phyloP scores from a whole-genome alignment of 2,113 vertebrate species.

The Ondatra zibethicus region DNA sequence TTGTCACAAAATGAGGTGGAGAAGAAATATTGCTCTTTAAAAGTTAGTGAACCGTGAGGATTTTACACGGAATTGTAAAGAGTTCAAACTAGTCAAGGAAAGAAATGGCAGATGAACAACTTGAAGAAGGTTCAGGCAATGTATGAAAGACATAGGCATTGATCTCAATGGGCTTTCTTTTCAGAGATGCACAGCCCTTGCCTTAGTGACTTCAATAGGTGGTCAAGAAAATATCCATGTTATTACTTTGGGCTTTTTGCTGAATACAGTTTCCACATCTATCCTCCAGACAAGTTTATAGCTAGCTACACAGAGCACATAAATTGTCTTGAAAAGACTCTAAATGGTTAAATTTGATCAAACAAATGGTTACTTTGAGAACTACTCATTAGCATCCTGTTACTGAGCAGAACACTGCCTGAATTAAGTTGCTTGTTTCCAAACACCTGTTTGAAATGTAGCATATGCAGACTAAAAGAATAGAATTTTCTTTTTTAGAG shows the following conservation, averaged over 20 bases:
- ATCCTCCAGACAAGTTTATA: slow-evolving; percentile 79
- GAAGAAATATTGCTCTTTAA: slow-evolving; percentile 74
- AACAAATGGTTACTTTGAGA: slow-evolving; percentile 74
- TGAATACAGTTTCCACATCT: slow-evolving; percentile 74
- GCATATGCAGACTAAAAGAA: slow-evolving; percentile 13
- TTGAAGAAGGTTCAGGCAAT: slow-evolving; percentile 44
- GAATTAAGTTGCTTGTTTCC: slow-evolving; percentile 70
- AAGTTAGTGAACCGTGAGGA: slow-evolving; percentile 76
- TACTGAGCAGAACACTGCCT: slow-evolving; percentile 32
- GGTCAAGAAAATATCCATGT: slow-evolving; percentile 67
- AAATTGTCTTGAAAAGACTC: slow-evolving; percentile 67
- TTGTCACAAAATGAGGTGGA: slow-evolving; percentile 70
- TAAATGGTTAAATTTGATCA: slow-evolving; percentile 73
- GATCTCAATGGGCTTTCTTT: slow-evolving; percentile 34
- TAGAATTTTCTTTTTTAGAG: slow-evolving; percentile 43
- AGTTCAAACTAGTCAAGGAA: slow-evolving; percentile 73
- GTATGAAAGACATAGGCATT: slow-evolving; percentile 59
- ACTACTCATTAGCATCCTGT: slow-evolving; percentile 71
- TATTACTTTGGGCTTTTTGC: slow-evolving; percentile 63
- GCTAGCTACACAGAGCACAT: slow-evolving; percentile 65
- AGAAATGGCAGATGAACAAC: slow-evolving; percentile 67
- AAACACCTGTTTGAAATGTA: slow-evolving; percentile 68
- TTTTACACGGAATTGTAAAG: slow-evolving; percentile 76
- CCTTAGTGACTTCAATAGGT: slow-evolving; percentile 71
- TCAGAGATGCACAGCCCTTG: slow-evolving; percentile 57